Percentiles rank a stretch among this genome's conserved stretches.
Conservation (phyloP, 2,113 vertebrate species). For the Cyanoramphus novaezelandiae region DNA sequence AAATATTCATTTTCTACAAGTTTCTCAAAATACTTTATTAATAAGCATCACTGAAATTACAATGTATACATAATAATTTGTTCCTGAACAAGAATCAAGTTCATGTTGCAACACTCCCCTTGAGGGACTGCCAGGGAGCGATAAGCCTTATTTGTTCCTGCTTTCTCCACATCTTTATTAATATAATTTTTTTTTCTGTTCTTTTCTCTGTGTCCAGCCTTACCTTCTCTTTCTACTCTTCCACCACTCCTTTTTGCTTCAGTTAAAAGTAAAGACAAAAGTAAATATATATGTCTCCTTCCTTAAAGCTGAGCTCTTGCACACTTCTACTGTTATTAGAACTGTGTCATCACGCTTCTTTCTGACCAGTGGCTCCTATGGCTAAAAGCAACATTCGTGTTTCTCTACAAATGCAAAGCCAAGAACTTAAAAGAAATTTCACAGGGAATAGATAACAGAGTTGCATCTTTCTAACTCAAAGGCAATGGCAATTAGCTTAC, state of each 20-base stretch:
- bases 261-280: not conserved
- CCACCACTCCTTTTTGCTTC: not conserved
- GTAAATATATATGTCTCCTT: fast-evolving
- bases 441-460: not conserved
- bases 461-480: not conserved
- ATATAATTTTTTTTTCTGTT: not conserved
- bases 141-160: not conserved
- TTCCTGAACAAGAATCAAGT: not conserved
- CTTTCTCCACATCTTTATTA: not conserved
- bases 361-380: not conserved
- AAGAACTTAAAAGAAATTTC: not conserved
- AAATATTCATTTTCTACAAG: not conserved
- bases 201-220: not conserved
- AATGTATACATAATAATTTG: not conserved
- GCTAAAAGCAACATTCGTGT: not conserved
- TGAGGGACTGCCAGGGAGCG: not conserved
- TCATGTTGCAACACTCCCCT: not conserved
- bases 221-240: not conserved
- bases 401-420: not conserved
- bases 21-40: not conserved
- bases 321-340: not conserved
- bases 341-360: not conserved
- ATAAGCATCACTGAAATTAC: not conserved
- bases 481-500: not conserved
- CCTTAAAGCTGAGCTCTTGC: not conserved